Evolutionary conservation across 1,140 invertebrate genomes (phyloP), one percentile per base, ranked within the genome.

Genomic region (Conus ventricosus): DNA sequence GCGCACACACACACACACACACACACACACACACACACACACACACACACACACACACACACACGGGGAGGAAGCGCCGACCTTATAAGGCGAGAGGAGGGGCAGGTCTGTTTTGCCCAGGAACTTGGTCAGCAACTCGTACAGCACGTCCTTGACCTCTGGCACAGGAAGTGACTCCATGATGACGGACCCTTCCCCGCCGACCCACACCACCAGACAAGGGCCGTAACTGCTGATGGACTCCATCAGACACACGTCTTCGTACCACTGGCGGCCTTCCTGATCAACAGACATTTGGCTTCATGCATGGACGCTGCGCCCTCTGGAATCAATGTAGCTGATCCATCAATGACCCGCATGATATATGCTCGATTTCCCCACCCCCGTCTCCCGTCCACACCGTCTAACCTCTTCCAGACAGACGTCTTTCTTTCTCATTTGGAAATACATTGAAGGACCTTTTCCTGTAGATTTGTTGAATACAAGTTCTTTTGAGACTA

Each of bases 131-230:
- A 85, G 20, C 0, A 85, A n/a, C 39, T 85, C 84, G 60, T 39
- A 39, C 84, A 85, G 84, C 10, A 85, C 84, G 57, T 63, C 84
- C 25, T 63, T 85, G 55, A 85, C 84, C 84, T 85, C 84, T 85
- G 84, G 67, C 84, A 27, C 84, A 57, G 84, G 57, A 67, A 85
- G 7, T 4, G 84, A 51, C 60, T 85, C 84, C 84, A 85, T 85
- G 25, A 85, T 39, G 55, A 51, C 13, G 23, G 84, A 57, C 20
- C 54, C 84, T 60, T 85, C 84, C 23, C 84, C 84, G 23, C 84
- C n/a, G 57, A 85, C 10, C 84, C 84, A 85, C 57, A 57, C 60
- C 20, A 60, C 13, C 23, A 85, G 55, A 27, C 84, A 85, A 23
- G 55, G 55, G 55, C 39, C 84, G 25, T 63, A 60, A 85, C 84